phyloP scores from a whole-genome alignment of 2,888 invertebrate genomes.

The Agrotis exclamationis region DNA sequence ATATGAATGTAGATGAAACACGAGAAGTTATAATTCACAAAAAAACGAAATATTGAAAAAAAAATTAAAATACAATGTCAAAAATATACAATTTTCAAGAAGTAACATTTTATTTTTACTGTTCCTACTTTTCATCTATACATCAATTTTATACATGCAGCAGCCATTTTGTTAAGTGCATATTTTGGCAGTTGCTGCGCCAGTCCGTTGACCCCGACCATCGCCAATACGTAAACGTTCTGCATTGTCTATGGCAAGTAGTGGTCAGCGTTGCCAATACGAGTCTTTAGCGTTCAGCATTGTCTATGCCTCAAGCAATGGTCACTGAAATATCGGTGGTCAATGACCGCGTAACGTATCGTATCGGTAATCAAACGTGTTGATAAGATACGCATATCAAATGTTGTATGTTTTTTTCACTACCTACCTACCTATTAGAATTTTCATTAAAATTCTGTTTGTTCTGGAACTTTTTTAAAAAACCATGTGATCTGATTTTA shows the following conservation, averaged over 20 bases:
- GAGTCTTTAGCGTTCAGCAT: constrained; percentile 61
- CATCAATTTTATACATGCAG: constrained; percentile 30
- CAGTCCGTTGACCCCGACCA: constrained; percentile 52
- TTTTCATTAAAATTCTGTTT: neutral
- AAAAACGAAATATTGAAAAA: neutral
- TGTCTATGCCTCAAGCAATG: constrained; percentile 67
- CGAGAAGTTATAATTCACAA: too few species aligned
- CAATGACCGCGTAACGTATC: constrained; percentile 72
- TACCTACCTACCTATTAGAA: neutral
- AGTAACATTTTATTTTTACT: neutral
- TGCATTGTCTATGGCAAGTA: constrained; percentile 65
- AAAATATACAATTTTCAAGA: neutral
- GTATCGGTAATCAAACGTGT: constrained; percentile 71
- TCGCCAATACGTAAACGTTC: constrained; percentile 59
- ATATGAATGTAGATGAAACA: too few species aligned
- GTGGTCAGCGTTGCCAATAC: constrained; percentile 64
- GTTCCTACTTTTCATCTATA: neutral
- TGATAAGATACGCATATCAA: constrained; percentile 64
- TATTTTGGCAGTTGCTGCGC: constrained; percentile 57
- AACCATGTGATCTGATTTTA: too few species aligned
- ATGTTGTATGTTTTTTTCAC: neutral
- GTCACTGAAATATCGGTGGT: constrained; percentile 68
- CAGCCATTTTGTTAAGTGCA: constrained; percentile 47
- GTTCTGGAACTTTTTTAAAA: neutral
- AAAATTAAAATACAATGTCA: neutral